Base-by-base conservation (phyloP, 2,113 vertebrate genomes). In the Nipponia nippon region DNA sequence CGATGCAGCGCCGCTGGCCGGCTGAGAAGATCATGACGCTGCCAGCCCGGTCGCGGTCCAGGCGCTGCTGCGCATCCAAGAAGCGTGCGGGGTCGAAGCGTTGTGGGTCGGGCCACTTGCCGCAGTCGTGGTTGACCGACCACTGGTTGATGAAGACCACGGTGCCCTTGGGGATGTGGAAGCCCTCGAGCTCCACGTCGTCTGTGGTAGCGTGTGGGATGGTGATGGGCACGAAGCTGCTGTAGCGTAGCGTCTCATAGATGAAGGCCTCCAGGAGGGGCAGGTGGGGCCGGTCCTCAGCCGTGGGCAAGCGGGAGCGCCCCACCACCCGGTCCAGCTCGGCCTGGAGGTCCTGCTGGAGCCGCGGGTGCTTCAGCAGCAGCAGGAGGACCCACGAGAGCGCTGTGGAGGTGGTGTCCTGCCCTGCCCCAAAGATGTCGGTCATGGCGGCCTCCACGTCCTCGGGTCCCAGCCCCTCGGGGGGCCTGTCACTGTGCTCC, bases 101-200 rank as follows among this genome's bases (percentile, higher is more conserved):
- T 5, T 98, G 97, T 0, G 99, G 98, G 52, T 99, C 98, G 14
- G 96, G 98, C 99, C 99, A 99, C 90, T 98, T 99, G 75, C 90
- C 44, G 13, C 96, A 58, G 94, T 99, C 99, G 2, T 99, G 98
- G 96, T 99, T 99, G 95, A 98, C 99, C 0, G 99, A 99, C 98
- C 99, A 99, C 96, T 99, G 99, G 95, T 99, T 99, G 95, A 99
- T 95, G 94, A 99, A 99, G 77, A 99, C 98, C 59, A 99, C 98
- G 0, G 98, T 99, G 97, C 98, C 98, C 93, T 98, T 98, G 80
- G 98, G 98, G 96, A 99, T 98, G 98, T 96, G 97, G 93, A 98
- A 97, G 78, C 98, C 99, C 38, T 98, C 98, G 4, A 99, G 98
- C 21, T 98, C 98, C 75, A 99, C 98, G 7, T 99, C 98, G 1